Conservation (phyloP, 2,113 vertebrate species). For the Apodemus sylvaticus region DNA sequence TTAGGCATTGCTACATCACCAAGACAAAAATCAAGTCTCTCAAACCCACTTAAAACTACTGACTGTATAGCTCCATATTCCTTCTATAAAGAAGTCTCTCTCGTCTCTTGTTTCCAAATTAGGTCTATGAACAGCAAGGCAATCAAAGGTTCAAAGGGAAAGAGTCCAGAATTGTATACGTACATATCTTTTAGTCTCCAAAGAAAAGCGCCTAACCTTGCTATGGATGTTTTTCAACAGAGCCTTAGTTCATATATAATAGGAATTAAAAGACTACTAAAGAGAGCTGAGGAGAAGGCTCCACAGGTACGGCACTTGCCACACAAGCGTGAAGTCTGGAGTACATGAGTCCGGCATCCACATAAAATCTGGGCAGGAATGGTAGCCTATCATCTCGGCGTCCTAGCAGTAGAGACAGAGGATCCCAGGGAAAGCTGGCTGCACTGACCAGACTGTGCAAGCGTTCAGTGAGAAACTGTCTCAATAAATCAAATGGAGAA, state of each 20-base stretch:
- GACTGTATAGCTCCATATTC: slow-evolving; percentile 70
- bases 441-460: not conserved
- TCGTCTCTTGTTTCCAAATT: slow-evolving; percentile 76
- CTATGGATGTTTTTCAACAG: slow-evolving; percentile 41
- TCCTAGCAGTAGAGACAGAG: too few species aligned
- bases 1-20: slow-evolving; percentile 41
- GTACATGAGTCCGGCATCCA: too few species aligned
- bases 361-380: not conserved
- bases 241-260: slow-evolving; percentile 44
- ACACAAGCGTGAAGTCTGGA: too few species aligned
- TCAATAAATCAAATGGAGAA: not conserved
- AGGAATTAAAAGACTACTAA: slow-evolving; percentile 13
- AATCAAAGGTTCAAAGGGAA: slow-evolving; percentile 76
- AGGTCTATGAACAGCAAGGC: slow-evolving; percentile 73
- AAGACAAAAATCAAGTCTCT: slow-evolving; percentile 54
- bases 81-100: slow-evolving; percentile 74
- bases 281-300: too few species aligned
- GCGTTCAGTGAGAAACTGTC: not conserved
- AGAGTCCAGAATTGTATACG: slow-evolving; percentile 46
- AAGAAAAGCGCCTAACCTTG: slow-evolving; percentile 46
- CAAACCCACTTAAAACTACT: slow-evolving; percentile 70
- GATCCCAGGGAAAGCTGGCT: not conserved
- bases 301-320: not conserved
- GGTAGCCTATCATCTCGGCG: not conserved
- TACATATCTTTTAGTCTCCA: slow-evolving; percentile 36